Conservation (phyloP, 1,140 invertebrate genomes). For the Bradysia coprophila region DNA sequence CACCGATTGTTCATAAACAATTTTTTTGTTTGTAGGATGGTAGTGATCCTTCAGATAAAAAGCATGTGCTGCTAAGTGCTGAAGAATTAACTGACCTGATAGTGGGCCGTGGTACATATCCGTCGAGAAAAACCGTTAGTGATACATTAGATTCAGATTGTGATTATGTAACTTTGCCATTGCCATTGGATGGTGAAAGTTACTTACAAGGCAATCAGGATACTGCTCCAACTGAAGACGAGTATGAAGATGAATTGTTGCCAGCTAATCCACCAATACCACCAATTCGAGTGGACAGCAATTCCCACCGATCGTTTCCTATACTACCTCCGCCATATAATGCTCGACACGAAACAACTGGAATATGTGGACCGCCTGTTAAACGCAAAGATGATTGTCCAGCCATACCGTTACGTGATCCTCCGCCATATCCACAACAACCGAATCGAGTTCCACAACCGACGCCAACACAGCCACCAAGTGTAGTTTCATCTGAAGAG, state of each 20-base stretch:
- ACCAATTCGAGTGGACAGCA: slow-evolving; percentile 41
- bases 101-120: slow-evolving; percentile 50
- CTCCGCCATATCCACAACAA: slow-evolving; percentile 34
- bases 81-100: slow-evolving; percentile 66
- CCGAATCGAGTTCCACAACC: slow-evolving; percentile 24
- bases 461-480: slow-evolving; percentile 13
- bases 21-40: no score
- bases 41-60: slow-evolving; percentile 59
- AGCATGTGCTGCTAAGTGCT: slow-evolving; percentile 52
- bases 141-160: slow-evolving; percentile 70
- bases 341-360: slow-evolving; percentile 22
- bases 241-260: slow-evolving; percentile 15
- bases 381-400: not conserved
- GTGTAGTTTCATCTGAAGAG: slow-evolving; percentile 27
- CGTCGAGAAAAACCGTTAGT: slow-evolving; percentile 58
- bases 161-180: slow-evolving; percentile 68
- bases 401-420: slow-evolving; percentile 20
- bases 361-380: slow-evolving; percentile 16
- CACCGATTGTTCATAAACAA: no score
- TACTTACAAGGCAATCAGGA: slow-evolving; percentile 31
- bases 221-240: slow-evolving; percentile 28
- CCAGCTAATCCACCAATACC: slow-evolving; percentile 36
- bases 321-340: slow-evolving; percentile 26
- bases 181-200: slow-evolving; percentile 35
- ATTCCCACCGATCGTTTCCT: slow-evolving; percentile 16